A percentile compares a stretch with the other conserved stretches of the same genome.
Conservation (phyloP, 2,113 vertebrate genomes). For the Cinclus mexicanus region DNA sequence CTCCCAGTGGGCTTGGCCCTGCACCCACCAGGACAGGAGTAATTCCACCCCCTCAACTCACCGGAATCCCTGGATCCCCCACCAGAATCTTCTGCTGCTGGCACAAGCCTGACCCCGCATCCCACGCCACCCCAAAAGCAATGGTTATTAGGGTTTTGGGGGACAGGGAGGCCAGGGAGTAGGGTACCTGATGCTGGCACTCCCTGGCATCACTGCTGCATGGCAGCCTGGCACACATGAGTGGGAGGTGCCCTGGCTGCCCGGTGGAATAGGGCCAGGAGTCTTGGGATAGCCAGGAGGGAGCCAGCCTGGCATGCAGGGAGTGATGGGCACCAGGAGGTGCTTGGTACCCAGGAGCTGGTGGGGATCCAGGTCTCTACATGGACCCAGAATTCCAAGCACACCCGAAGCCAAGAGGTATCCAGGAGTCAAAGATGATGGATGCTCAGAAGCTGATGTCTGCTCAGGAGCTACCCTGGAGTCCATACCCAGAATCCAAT, state of each 20-base stretch:
- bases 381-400: neutral
- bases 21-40: neutral
- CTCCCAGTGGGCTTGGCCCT: neutral
- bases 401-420: neutral
- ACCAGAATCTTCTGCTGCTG: neutral
- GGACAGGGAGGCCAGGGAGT: neutral
- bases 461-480: neutral
- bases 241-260: neutral
- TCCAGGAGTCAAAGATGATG: neutral
- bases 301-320: neutral
- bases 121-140: neutral
- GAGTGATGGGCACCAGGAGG: neutral
- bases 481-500: neutral
- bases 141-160: neutral
- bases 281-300: neutral
- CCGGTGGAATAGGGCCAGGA: neutral
- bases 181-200: fast-evolving
- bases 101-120: neutral
- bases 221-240: neutral
- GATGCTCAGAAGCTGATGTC: neutral
- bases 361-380: neutral
- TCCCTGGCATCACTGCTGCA: neutral
- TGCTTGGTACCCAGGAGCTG: neutral
- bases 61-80: neutral
- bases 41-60: neutral